phyloP scores from a whole-genome alignment of 2,113 vertebrate genomes.

The Otis tarda region DNA sequence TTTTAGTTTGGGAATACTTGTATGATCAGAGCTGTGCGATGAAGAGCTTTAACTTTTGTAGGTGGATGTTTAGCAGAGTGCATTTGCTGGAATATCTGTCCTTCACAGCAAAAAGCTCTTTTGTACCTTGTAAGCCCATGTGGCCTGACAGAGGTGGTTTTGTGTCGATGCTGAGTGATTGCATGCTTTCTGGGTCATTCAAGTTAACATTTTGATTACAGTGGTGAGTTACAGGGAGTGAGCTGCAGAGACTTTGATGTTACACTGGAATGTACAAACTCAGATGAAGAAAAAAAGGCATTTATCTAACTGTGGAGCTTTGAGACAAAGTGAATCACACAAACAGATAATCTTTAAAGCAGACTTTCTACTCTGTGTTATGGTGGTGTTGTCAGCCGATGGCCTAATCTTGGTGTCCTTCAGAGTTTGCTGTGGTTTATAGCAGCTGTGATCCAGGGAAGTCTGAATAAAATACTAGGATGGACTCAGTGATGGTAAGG shows the following conservation, averaged over 20 bases:
- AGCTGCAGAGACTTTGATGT: conserved; percentile 21
- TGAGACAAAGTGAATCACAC: conserved; percentile 32
- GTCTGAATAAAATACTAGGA: background rate
- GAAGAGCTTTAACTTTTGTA: conserved; percentile 4
- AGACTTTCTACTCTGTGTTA: conserved; percentile 6
- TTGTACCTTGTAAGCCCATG: conserved; percentile 38
- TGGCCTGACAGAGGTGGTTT: conserved; percentile 43
- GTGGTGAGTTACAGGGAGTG: conserved; percentile 58
- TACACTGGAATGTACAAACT: conserved; percentile 29
- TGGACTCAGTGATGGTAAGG: background rate
- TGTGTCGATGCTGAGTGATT: conserved; percentile 25
- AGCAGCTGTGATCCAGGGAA: background rate
- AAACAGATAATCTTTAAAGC: conserved; percentile 49
- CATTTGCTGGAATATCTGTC: conserved; percentile 29
- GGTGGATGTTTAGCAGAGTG: background rate
- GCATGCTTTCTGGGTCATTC: conserved; percentile 47
- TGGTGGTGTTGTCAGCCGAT: background rate
- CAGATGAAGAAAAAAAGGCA: conserved; percentile 47
- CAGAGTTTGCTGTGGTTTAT: conserved; percentile 35
- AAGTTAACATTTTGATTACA: conserved; percentile 68
- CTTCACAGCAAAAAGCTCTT: conserved; percentile 29
- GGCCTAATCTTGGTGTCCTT: conserved; percentile 33
- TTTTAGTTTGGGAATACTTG: background rate
- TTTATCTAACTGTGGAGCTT: conserved; percentile 52
- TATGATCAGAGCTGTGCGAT: background rate